Evolutionary conservation across 1,140 invertebrate species (phyloP), one percentile per base, ranked within the genome.

Genomic region (Eulimnadia texana): DNA sequence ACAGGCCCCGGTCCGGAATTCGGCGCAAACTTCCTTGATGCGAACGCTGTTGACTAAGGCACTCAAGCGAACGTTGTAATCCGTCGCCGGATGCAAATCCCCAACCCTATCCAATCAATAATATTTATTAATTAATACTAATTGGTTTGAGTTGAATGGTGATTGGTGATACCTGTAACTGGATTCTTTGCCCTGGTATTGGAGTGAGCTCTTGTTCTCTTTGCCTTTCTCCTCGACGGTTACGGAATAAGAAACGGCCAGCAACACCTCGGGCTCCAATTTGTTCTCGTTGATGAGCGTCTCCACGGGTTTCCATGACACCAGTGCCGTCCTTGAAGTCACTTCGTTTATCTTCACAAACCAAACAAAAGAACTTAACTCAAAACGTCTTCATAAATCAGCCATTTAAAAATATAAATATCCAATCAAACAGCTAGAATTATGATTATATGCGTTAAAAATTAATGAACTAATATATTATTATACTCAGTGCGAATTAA

Each of bases 1-100:
- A 66, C 72, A 73, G 13, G 65, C 24, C 33, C 63, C 58, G 1
- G 77, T 78, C 59, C 68, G 72, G 67, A 78, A 78, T 50, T 67
- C 50, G 49, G 52, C 67, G 63, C 27, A 20, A 62, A 61, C 61
- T 50, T 64, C 60, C 9, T 66, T 67, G 6, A 74, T 73, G 59
- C 69, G 71, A n/a, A 73, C 52, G 52, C 73, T 69, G 33, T 75
- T 72, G n/a, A 72, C 61, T 50, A 72, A 62, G 19, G 67, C 67
- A 67, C 82, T 82, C 47, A 86, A 74, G 61, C 83, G 84, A 42
- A 90, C 80, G 50, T 81, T 80, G 71, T 90, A 92, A 66, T 88
- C 84, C 67, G 85, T 85, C 3, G 84, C 85, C 10, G 89, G 88
- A 71, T 82, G 80, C 63, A 92, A 74, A 71, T 90, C 86, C 72